phyloP scores from a whole-genome alignment of 2,113 vertebrate species.

The Catharus minimus region DNA sequence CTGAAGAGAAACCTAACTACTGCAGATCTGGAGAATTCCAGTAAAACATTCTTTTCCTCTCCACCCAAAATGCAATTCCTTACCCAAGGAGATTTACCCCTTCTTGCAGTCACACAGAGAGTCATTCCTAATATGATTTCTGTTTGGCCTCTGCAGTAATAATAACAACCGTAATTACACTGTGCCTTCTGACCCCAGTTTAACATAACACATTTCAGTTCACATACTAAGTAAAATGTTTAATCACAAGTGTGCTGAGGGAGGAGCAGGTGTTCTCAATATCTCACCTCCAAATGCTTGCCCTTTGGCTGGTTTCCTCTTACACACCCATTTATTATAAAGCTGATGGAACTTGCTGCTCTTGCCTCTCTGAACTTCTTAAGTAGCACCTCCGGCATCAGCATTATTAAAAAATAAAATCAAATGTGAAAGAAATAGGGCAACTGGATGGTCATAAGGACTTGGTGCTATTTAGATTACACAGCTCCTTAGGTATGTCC shows the following conservation, averaged over 20 bases:
- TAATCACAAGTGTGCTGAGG: constrained; percentile 3
- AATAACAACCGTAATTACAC: constrained; percentile 42
- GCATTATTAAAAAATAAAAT: constrained; percentile 54
- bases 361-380: constrained; percentile 13
- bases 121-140: constrained; percentile 6
- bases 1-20: not conserved
- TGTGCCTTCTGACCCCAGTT: constrained; percentile 42
- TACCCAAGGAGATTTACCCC: constrained; percentile 1
- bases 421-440: constrained; percentile 39
- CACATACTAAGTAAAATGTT: constrained; percentile 16
- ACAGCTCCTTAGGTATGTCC: not conserved
- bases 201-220: constrained; percentile 46
- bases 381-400: constrained; percentile 48
- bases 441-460: not conserved
- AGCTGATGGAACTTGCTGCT: constrained; percentile 22
- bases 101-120: not conserved
- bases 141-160: not conserved
- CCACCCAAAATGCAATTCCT: not conserved
- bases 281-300: constrained; percentile 45
- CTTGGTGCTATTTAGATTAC: constrained; percentile 24
- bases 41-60: not conserved
- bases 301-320: constrained; percentile 44
- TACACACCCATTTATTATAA: constrained; percentile 47
- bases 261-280: constrained; percentile 58
- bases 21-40: not conserved